Evolutionary conservation across 2,888 invertebrate genomes (phyloP).

Genomic region (Sylvicola cinctus): DNA sequence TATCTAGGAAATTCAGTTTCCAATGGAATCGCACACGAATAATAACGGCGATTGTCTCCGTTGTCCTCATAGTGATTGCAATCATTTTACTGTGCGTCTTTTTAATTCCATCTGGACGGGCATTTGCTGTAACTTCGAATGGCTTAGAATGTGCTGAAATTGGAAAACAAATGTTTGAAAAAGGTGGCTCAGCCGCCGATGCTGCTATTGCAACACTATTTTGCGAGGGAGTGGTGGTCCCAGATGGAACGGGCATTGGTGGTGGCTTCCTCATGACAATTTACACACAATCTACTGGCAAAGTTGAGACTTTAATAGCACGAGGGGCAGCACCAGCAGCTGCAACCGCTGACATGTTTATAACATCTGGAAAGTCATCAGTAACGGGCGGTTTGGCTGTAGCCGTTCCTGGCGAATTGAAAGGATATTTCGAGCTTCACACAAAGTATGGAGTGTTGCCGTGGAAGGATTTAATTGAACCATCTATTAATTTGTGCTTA

Average conservation of each 20-base stretch:
- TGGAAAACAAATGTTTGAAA: slow-evolving; percentile 32
- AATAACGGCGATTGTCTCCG: too few species aligned
- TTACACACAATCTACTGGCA: slow-evolving; percentile 36
- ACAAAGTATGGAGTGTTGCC: slow-evolving; percentile 48
- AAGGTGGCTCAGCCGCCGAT: slow-evolving; percentile 59
- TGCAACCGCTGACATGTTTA: slow-evolving; percentile 36
- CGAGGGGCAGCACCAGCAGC: slow-evolving; percentile 51
- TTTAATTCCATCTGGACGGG: too few species aligned
- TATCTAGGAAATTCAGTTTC: too few species aligned
- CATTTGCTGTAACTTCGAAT: slow-evolving; percentile 51
- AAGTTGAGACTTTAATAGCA: slow-evolving; percentile 43
- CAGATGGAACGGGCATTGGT: slow-evolving; percentile 61
- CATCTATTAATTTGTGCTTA: slow-evolving; percentile 40
- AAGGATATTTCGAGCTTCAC: slow-evolving; percentile 59
- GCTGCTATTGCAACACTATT: slow-evolving; percentile 64
- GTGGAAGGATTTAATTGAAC: slow-evolving; percentile 48
- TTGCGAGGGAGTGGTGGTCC: slow-evolving; percentile 62
- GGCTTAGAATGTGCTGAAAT: slow-evolving; percentile 51
- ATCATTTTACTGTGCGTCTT: too few species aligned
- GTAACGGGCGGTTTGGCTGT: slow-evolving; percentile 52
- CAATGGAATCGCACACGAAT: too few species aligned
- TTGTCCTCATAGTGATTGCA: too few species aligned
- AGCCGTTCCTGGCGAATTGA: too few species aligned
- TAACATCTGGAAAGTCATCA: slow-evolving; percentile 14
- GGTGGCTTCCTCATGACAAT: slow-evolving; percentile 65